Base-by-base conservation (phyloP, 2,888 invertebrate species). In the Eupithecia inturbata region DNA sequence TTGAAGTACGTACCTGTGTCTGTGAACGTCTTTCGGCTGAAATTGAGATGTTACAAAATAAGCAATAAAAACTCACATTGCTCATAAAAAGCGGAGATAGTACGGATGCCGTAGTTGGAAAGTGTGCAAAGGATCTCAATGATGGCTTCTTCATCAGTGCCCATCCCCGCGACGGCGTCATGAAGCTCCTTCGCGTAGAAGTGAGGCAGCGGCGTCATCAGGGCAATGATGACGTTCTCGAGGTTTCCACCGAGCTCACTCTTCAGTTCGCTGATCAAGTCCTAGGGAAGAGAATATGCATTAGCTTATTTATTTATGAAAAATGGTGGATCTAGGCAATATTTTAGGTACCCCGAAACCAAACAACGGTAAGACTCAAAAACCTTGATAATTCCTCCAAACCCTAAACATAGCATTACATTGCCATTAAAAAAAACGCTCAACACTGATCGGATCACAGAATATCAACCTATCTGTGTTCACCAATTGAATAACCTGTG, bases 121-220 rank as follows among this genome's bases (percentile, higher is more conserved):
- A 98, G 94, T 0, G 98, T 98, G 95, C 98, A 98, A 71, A 99
- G 95, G 85, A 99, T 98, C 93, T 99, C 99, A 79, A 98, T 97
- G 85, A 99, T 96, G 68, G 98, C 97, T 85, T 97, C 97, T 86
- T 98, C 98, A 84, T 98, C 98, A 28, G 99, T 99, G 70, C 98
- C 98, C 66, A 97, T 67, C 41, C 98, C 98, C 80, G 96, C 92
- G 74, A 99, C 97, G 68, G 99, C 98, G 86, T 97, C 97, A 86
- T 98, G 97, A 71, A 99, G 94, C 88, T 98, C 97, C 92, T 97
- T 97, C 74, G 98, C 99, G 92, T 98, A 98, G 95, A 97, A 99
- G 91, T 98, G 98, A 14, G 97, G 97, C 78, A 97, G 92, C 4
- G 98, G 98, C 4, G 97, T 98, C 98, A 98, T 98, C 79, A 99